Conservation (phyloP, 1,140 invertebrate genomes). For the Papilio polyxenes region DNA sequence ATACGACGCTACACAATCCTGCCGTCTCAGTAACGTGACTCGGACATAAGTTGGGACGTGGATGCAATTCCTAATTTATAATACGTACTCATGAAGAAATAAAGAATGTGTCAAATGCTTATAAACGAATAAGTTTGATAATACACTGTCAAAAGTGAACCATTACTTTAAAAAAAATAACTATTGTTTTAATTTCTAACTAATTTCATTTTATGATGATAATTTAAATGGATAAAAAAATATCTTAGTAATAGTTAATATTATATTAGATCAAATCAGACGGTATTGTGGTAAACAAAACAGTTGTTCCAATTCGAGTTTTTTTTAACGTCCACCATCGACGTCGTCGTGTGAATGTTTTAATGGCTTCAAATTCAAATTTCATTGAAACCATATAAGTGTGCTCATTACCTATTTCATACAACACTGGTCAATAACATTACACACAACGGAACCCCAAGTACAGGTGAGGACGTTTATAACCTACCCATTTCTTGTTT, state of each 20-base stretch:
- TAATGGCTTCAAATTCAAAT: constrained; percentile 22
- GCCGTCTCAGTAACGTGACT: neutral
- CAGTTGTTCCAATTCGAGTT: too few species aligned
- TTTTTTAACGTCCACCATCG: neutral
- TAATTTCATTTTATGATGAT: too few species aligned
- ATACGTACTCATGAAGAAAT: neutral
- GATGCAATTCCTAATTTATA: neutral
- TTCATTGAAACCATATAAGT: neutral
- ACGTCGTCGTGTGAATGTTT: neutral
- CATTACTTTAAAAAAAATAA: too few species aligned
- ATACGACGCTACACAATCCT: neutral
- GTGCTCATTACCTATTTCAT: neutral
- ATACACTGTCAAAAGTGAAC: too few species aligned
- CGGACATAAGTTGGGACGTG: neutral
- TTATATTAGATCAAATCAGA: too few species aligned
- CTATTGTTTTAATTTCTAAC: too few species aligned
- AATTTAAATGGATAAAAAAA: too few species aligned
- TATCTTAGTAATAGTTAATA: too few species aligned
- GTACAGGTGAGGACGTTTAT: neutral
- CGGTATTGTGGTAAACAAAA: too few species aligned
- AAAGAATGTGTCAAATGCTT: too few species aligned
- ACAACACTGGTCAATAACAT: neutral
- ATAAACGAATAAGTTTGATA: too few species aligned
- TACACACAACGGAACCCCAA: neutral
- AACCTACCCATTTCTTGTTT: too few species aligned